A percentile compares a stretch with the other conserved stretches of the same genome.
phyloP scores from a whole-genome alignment of 23 tunicate genomes.

The Phallusia fumigata region DNA sequence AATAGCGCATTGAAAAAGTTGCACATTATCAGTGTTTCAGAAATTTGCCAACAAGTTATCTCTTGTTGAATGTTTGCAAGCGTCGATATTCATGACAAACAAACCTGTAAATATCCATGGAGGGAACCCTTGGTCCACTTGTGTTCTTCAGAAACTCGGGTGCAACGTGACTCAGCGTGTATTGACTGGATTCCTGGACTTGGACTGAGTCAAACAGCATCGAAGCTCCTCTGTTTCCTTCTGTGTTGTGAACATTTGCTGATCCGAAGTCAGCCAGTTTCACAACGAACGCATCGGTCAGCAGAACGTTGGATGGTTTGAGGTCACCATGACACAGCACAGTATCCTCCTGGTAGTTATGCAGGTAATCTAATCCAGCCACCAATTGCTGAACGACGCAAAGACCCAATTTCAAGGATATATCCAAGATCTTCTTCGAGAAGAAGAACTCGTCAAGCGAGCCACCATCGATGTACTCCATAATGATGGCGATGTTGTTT shows the following conservation, averaged over 20 bases:
- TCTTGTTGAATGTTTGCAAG: no score
- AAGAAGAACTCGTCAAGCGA: background rate
- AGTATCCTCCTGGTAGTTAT: background rate
- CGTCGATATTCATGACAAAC: no score
- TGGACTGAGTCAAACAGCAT: background rate
- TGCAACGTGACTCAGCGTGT: background rate
- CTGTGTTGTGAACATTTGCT: background rate
- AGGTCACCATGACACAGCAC: background rate
- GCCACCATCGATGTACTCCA: constrained; percentile 12
- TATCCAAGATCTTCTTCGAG: background rate
- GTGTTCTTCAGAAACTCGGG: background rate
- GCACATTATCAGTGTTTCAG: no score
- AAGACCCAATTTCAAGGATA: background rate
- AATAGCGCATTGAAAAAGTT: no score
- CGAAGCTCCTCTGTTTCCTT: background rate
- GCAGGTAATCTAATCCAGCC: background rate
- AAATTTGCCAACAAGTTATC: no score
- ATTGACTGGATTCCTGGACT: background rate
- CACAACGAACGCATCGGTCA: background rate
- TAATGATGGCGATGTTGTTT: background rate
- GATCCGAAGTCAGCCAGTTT: background rate
- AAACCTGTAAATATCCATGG: constrained; percentile 1
- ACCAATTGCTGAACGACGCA: background rate
- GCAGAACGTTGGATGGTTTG: background rate
- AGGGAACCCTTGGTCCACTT: background rate